These are phyloP conservation scores for Norana najaformis DNA, from an alignment of 2,888 invertebrate species.

Conservation along the genomic window DNA sequence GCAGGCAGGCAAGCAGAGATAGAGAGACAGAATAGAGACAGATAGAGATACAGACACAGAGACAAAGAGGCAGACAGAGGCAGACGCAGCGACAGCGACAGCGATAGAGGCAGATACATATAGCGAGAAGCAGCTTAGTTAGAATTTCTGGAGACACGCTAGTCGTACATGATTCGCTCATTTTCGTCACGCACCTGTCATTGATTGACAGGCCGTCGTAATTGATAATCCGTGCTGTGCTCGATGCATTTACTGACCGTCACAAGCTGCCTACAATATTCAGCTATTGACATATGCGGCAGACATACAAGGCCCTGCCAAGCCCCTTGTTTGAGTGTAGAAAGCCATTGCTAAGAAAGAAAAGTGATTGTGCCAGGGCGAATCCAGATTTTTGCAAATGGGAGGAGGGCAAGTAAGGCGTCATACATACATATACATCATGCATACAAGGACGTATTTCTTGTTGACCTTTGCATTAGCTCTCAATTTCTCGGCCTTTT, in stretches of 20 bases:
- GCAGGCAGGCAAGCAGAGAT: background rate
- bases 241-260: background rate
- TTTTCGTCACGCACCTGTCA: constrained; percentile 21
- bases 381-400: background rate
- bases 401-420: background rate
- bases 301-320: background rate
- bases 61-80: background rate
- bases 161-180: background rate
- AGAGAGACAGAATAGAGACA: background rate
- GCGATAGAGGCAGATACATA: constrained; percentile 17
- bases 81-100: background rate
- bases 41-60: background rate
- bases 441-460: background rate
- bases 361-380: background rate
- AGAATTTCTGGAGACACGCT: background rate
- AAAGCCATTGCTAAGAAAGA: background rate
- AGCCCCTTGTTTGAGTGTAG: background rate
- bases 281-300: background rate
- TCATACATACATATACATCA: background rate
- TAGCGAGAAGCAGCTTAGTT: background rate
- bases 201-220: background rate
- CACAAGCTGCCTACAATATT: background rate
- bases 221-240: constrained; percentile 8
- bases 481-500: background rate
- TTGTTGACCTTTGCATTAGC: background rate